These are phyloP conservation scores for Caenorhabditis sulstoni DNA, from an alignment of 2,888 invertebrate genomes.

Conservation along the genomic window DNA sequence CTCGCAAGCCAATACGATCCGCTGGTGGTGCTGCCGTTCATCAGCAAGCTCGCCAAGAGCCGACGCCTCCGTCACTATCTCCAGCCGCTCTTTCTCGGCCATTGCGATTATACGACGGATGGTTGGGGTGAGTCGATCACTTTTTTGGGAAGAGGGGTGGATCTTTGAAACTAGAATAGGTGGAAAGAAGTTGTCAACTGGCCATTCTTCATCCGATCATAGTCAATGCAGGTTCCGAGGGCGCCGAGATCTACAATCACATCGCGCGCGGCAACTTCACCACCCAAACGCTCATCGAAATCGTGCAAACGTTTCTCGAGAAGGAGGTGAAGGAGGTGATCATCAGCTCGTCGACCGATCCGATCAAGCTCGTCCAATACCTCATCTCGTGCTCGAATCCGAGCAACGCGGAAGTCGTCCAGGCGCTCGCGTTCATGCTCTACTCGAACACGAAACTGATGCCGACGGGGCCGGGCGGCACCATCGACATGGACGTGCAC, in stretches of 20 bases:
- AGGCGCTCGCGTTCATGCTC: conserved; percentile 45
- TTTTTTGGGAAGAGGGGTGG: background rate
- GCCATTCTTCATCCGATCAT: too few species aligned
- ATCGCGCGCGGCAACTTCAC: conserved; percentile 43
- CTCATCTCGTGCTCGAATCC: conserved; percentile 26
- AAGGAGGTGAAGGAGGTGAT: conserved; percentile 47
- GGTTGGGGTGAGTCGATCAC: conserved; percentile 12
- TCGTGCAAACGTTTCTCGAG: conserved; percentile 39
- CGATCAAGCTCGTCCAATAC: conserved; percentile 47
- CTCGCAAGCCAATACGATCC: conserved; percentile 44
- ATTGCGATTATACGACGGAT: conserved; percentile 40
- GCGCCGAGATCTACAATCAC: conserved; percentile 47
- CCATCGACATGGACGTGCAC: conserved; percentile 35
- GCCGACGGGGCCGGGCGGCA: background rate
- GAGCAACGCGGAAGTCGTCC: conserved; percentile 39
- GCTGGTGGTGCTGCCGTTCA: conserved; percentile 49
- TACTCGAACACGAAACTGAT: conserved; percentile 39
- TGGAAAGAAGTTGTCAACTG: too few species aligned
- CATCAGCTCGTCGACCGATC: conserved; percentile 31
- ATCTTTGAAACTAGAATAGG: background rate
- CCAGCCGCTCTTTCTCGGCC: conserved; percentile 40
- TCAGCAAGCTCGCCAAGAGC: conserved; percentile 50
- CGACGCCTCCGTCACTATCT: conserved; percentile 42
- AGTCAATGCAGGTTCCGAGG: conserved; percentile 29
- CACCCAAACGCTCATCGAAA: conserved; percentile 37